Conservation (phyloP, 2,888 invertebrate species). For the Lasioglossum vierecki region DNA sequence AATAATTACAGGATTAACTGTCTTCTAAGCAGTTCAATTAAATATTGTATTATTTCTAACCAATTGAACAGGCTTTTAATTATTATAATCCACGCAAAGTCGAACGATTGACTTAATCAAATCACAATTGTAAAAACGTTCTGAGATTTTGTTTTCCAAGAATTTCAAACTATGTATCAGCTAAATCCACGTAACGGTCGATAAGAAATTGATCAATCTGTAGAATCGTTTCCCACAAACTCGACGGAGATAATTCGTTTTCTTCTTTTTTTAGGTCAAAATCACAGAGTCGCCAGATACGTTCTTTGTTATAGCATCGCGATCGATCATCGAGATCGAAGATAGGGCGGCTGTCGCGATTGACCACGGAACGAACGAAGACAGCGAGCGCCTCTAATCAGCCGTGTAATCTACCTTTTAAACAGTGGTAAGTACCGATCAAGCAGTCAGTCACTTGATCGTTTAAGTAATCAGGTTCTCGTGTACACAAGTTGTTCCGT, state of each 20-base stretch:
- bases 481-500: constrained; percentile 20
- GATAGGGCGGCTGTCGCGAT: background rate
- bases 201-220: background rate
- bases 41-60: no score
- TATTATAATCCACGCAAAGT: no score
- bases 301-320: background rate
- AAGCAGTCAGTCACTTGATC: constrained; percentile 32
- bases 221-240: background rate
- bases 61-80: no score
- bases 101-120: no score
- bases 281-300: background rate
- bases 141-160: background rate
- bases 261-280: background rate
- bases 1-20: no score
- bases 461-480: constrained; percentile 26
- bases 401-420: constrained; percentile 41
- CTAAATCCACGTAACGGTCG: background rate
- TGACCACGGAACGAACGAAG: constrained; percentile 4
- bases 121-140: no score
- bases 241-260: background rate
- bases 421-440: constrained; percentile 44
- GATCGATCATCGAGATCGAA: constrained; percentile 13
- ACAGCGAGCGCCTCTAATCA: constrained; percentile 40
- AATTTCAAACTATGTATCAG: background rate
- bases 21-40: no score